These are phyloP conservation scores for Vimba vimba DNA, from an alignment of 2,113 vertebrate genomes.

Conservation along the genomic window DNA sequence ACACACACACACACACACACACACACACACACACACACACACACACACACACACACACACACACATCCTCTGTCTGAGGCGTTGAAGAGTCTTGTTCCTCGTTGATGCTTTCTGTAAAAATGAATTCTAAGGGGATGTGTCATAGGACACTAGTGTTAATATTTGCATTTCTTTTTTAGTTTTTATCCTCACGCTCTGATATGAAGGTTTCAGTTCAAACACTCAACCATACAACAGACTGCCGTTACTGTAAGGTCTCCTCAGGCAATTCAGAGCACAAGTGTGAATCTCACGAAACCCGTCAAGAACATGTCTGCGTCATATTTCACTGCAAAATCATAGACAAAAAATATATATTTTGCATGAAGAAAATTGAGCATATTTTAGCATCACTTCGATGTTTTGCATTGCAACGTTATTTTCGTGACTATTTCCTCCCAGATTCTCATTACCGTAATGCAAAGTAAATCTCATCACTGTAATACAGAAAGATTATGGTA, in stretches of 20 bases:
- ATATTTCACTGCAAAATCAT: not conserved
- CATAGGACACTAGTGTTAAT: conserved; percentile 39
- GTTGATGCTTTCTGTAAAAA: not conserved
- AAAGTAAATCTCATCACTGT: not conserved
- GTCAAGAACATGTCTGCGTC: not conserved
- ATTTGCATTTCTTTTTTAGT: conserved; percentile 28
- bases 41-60: no score
- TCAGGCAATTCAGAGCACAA: conserved; percentile 76
- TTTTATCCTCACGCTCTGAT: conserved; percentile 19
- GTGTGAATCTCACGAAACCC: conserved; percentile 61
- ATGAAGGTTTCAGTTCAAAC: conserved; percentile 45
- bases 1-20: conserved; percentile 12
- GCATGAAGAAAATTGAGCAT: not conserved
- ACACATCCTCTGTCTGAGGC: not conserved
- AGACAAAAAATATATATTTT: not conserved
- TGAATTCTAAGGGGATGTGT: not conserved
- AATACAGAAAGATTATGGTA: not conserved
- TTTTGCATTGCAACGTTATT: not conserved
- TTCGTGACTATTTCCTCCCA: not conserved
- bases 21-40: conserved; percentile 23
- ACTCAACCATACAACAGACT: conserved; percentile 72
- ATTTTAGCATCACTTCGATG: not conserved
- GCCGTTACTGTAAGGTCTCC: conserved; percentile 75
- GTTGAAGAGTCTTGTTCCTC: conserved; percentile 1
- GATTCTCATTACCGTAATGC: not conserved